Base-by-base conservation (phyloP, 2,113 vertebrate species). In the Thermophis baileyi region DNA sequence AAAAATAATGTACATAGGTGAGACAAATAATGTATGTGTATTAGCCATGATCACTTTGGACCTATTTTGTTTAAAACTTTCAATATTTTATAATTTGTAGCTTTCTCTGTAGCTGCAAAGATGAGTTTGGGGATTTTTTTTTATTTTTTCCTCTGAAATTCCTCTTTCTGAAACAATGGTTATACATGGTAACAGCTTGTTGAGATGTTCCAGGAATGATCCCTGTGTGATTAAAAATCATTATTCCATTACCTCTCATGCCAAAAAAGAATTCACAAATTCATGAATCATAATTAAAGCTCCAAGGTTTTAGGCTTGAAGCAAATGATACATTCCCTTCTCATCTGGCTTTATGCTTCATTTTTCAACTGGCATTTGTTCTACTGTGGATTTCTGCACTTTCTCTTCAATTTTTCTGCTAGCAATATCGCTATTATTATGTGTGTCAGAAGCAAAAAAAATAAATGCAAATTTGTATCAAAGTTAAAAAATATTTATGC, bases 241-340 rank as follows among this genome's bases (percentile, higher is more conserved):
- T 97, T 97, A 97, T 97, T 98, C 95, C 95, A 97, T 98, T 98
- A 97, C 95, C 95, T 97, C 94, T 95, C 89, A 90, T 91, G 94
- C 93, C 95, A 87, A 95, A 96, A 93, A 96, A 95, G 92, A 94
- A 96, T 95, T 97, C 97, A 97, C 96, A 94, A 92, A 94, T 97
- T 92, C 95, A 95, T 97, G 96, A 97, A 97, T 98, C 94, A 97
- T 96, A 97, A 97, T 98, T 97, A 97, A 97, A 88, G 40, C 94
- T 97, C 96, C 93, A 74, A 96, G 81, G 96, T 95, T 86, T 96
- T 55, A 49, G 94, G 94, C 94, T 97, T 95, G 94, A 91, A 93
- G 94, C 95, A 96, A 96, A 85, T 90, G 94, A 96, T 94, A 95
- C 91, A 92, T 96, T 95, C 63, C 92, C 95, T 95, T 93, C 90